These are phyloP conservation scores for Lethenteron reissneri DNA, from an alignment of 2,113 vertebrate species.

Conservation along the genomic window DNA sequence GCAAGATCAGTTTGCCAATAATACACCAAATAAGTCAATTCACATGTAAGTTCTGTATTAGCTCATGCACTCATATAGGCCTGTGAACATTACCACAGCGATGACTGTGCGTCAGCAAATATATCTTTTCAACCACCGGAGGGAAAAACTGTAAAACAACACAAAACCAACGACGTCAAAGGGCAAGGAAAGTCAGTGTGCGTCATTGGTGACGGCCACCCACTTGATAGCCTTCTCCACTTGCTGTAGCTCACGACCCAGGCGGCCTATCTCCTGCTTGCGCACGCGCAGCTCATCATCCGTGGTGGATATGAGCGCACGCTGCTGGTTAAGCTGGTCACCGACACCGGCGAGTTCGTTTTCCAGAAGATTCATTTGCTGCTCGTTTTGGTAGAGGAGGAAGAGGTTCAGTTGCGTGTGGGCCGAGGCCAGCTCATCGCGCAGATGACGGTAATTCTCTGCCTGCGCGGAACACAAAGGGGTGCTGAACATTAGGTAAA, in stretches of 20 bases:
- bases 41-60: no score
- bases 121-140: no score
- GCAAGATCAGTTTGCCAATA: no score
- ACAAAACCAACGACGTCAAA: no score
- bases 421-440: slow-evolving; percentile 31
- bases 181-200: no score
- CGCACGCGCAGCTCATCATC: slow-evolving; percentile 36
- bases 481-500: no score
- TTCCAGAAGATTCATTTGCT: slow-evolving; percentile 17
- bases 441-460: slow-evolving; percentile 41
- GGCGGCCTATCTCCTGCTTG: slow-evolving; percentile 42
- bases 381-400: slow-evolving; percentile 49
- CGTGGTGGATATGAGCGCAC: slow-evolving; percentile 18
- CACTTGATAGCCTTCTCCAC: slow-evolving; percentile 55
- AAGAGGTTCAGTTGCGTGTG: slow-evolving; percentile 38
- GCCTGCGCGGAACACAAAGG: slow-evolving; percentile 23
- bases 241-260: slow-evolving; percentile 46
- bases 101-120: no score
- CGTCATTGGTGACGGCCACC: slow-evolving; percentile 12
- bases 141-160: no score
- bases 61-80: no score
- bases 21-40: no score
- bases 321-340: slow-evolving; percentile 17
- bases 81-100: no score
- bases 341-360: slow-evolving; percentile 22